Evolutionary conservation across 1,140 invertebrate genomes (phyloP), one percentile per base, ranked within the genome.

Genomic region (Camponotus pennsylvanicus): DNA sequence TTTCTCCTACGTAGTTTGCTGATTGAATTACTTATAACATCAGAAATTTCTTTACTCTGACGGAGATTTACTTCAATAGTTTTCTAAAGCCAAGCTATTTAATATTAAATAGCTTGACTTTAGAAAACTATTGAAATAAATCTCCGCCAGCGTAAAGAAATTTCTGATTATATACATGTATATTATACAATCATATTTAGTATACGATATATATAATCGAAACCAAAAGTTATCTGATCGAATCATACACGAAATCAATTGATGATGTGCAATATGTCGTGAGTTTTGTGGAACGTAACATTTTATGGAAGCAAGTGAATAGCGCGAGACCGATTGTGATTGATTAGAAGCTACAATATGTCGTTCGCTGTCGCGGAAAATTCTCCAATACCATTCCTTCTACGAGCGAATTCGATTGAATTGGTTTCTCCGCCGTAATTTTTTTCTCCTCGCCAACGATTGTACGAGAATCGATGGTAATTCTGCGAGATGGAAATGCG

Each of bases 401-500:
- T 15, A 11, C 52, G 34, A 80, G 34, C 15, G 45, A 27, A 52
- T 6, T 52, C 18, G 8, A 15, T 5, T 18, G 52, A 59, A 79
- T 67, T 37, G 45, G 7, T 55, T 27, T 52, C 34, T 8, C 13
- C 32, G 32, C 32, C 42, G 77, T 79, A 52, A 37, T n/a, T 69
- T 70, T 42, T 79, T 80, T 69, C 42, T 15, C 32, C 27, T 52
- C n/a, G 7, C 45, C 32, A 37, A 42, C 34, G 63, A 79, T 59
- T 82, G 49, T 71, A 71, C 52, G 78, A 42, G 21, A 82, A 59
- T 70, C 49, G 66, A 80, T 71, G 27, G 37, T 61, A 73, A 73
- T 73, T 55, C 40, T 40, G 55, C 27, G 79, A 34, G 79, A 82
- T 82, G 67, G 40, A 73, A 82, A 73, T 57, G 52, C 79, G 52